Evolutionary conservation across 2,888 invertebrate species (phyloP), one percentile per base, ranked within the genome.

Genomic region (Brachycybe producta): DNA sequence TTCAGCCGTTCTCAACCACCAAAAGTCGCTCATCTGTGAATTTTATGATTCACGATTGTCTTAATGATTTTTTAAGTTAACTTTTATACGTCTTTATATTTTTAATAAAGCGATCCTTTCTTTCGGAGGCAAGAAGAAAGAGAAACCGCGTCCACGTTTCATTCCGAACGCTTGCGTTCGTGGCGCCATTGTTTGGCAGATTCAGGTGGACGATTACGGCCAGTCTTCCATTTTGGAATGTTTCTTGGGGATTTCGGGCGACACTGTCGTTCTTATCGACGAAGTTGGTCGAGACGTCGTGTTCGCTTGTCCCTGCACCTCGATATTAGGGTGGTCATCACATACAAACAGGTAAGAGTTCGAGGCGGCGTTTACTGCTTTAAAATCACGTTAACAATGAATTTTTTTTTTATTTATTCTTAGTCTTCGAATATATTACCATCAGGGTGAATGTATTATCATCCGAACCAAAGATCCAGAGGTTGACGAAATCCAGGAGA

Each of bases 361-460:
- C 47, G 23, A 39, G n/a, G 15, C 4, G 3, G 5, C 19, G 17
- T 15, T 38, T 23, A 4, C 39, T 47, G n/a, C 15, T 24, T 47
- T 19, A 23, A 17, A 23, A 40, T 40, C 19, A 8, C 5, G 8
- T 8, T 36, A 15, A 26, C 11, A 23, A 15, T 34, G 19, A 5
- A 47, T 30, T 44, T 47, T 47, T 36, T 42, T 30, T 23, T 13
- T 7, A 15, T 11, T 47, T 47, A 28, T 47, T 50, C 17, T 42
- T 70, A 83, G 83, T 58, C 68, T 86, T 53, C 75, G 85, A 53
- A 70, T 91, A 53, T 94, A 86, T 70, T 87, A 90, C 70, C 91
- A 92, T 68, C 86, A 88, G 67, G 91, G 94, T 2, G 94, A 94
- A 70, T 87, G 88, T 66, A 77, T 91, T 58, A 81, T 84, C 4